These are phyloP conservation scores for Lucilia cuprina DNA, from an alignment of 1,140 invertebrate genomes.

Conservation along the genomic window DNA sequence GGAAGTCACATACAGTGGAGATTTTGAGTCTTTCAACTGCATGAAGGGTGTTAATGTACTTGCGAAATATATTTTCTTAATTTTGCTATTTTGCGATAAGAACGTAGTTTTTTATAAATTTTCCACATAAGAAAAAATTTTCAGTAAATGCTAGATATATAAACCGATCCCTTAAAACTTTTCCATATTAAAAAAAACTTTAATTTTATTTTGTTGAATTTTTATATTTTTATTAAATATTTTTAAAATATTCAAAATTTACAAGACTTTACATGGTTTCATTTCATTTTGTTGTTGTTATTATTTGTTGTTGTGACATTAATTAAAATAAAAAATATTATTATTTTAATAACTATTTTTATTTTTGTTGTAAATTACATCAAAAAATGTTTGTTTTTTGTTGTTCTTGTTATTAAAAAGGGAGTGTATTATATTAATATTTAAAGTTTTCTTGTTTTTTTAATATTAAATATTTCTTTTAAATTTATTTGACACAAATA, in stretches of 20 bases:
- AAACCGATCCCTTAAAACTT: too few species aligned
- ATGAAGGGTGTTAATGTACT: too few species aligned
- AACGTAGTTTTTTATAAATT: too few species aligned
- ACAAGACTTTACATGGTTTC: background rate
- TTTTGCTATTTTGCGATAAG: too few species aligned
- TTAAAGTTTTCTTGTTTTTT: background rate
- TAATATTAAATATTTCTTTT: background rate
- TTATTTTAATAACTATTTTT: background rate
- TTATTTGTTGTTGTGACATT: background rate
- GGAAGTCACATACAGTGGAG: too few species aligned
- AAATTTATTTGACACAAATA: background rate
- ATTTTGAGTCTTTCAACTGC: too few species aligned
- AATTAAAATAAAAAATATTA: background rate
- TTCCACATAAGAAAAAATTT: too few species aligned
- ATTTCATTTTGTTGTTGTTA: too few species aligned
- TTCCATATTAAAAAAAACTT: too few species aligned
- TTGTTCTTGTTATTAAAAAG: background rate
- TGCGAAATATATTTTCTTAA: too few species aligned
- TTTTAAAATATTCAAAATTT: slow-evolving; percentile 15
- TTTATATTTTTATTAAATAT: background rate
- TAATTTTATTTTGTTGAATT: background rate
- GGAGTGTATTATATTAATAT: background rate
- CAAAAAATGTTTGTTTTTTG: background rate
- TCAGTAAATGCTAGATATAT: too few species aligned
- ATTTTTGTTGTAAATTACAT: background rate